Base-by-base conservation (phyloP, 2,888 invertebrate genomes). In the Catocala nupta region DNA sequence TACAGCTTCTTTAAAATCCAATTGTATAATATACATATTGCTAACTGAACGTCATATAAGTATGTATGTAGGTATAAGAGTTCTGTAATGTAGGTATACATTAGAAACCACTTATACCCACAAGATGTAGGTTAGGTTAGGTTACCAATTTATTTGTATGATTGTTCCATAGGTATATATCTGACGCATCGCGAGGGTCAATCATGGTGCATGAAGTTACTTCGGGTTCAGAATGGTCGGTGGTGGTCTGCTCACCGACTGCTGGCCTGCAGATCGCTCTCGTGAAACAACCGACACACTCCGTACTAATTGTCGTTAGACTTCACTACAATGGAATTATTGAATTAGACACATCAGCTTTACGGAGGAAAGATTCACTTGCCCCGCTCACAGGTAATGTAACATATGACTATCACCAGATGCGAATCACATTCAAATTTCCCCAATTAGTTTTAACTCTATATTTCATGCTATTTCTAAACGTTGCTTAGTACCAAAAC, bases 191-290 rank as follows among this genome's bases (percentile, higher is more conserved):
- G 0, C 95, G 95, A 47, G 95, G 96, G 8, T 95, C 96, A 11
- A 95, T 97, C 54, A 90, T 96, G 8, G 96, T 97, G 0, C 96
- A 96, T 79, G 96, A 97, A 80, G 94, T 96, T 4, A 92, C 95
- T 9, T 93, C 95, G 3, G 95, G 95, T 65, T 94, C 94, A 8
- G 96, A 96, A 6, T 96, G 96, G 89, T 91, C 96, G 5, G 95
- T 97, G 0, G 92, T 96, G 0, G 95, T 95, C 0, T 93, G 95
- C 68, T 84, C 92, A 0, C 93, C 95, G 10, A 90, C 95, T 8
- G 95, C 96, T 70, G 96, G 96, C 1, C 92, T 97, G 0, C 97
- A 97, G 81, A 90, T 97, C 12, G 95, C 95, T 0, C 85, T 97
- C 1, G 91, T 96, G 0, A 95, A 95, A 59, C 88, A 94, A 11